Conservation (phyloP, 2,113 vertebrate genomes). For the Chaetorhynchus papuensis region DNA sequence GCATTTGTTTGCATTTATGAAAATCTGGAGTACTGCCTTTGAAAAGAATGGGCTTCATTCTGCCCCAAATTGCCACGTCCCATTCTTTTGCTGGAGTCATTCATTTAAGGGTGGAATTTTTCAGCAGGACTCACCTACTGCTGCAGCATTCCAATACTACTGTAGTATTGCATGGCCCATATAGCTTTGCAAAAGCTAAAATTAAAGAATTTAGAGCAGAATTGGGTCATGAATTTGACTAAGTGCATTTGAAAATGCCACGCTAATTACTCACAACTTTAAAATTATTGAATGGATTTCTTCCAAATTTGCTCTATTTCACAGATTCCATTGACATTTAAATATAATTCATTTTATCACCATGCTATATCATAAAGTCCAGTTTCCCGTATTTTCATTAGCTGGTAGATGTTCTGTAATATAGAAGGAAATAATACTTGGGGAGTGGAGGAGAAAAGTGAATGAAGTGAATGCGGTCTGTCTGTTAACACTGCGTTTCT, state of each 20-base stretch:
- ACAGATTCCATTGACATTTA: constrained; percentile 32
- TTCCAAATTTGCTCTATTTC: background rate
- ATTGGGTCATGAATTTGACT: constrained; percentile 6
- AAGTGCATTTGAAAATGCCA: constrained; percentile 9
- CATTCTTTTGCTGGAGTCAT: background rate
- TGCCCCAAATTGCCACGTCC: background rate
- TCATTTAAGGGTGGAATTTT: background rate
- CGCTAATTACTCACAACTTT: constrained; percentile 8
- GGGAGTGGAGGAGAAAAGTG: background rate
- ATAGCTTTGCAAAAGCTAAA: background rate
- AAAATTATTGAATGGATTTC: constrained; percentile 18
- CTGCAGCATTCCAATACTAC: background rate
- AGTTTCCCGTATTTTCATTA: background rate
- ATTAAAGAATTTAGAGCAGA: background rate
- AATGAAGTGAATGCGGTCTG: background rate
- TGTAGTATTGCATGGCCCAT: background rate
- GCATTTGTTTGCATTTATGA: background rate
- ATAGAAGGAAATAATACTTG: background rate
- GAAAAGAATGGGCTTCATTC: background rate
- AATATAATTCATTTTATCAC: constrained; percentile 39
- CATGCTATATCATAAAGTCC: background rate
- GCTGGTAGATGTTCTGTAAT: background rate
- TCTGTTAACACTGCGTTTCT: background rate
- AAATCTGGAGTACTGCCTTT: background rate
- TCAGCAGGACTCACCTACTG: background rate